phyloP scores from a whole-genome alignment of 2,113 vertebrate species.

The Ursus arctos region DNA sequence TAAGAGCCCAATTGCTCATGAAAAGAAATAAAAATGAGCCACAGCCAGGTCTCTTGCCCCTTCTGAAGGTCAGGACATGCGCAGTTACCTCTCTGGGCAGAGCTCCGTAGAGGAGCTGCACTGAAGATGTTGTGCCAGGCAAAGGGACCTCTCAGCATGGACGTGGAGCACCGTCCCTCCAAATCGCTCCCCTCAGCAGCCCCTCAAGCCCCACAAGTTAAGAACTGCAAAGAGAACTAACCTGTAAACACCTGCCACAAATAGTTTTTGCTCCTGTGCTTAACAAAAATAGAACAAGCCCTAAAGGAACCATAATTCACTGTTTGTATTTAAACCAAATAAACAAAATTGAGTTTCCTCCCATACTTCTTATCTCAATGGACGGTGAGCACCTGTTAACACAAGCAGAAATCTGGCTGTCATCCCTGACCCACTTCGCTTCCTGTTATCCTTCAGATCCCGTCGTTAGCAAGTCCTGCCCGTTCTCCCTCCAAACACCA shows the following conservation, averaged over 20 bases:
- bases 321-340: too few species aligned
- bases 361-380: neutral
- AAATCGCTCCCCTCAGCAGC: neutral
- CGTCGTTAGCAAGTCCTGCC: neutral
- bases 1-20: slow-evolving; percentile 39
- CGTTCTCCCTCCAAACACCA: neutral
- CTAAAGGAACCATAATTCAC: too few species aligned
- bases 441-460: neutral
- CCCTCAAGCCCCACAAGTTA: neutral
- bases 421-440: too few species aligned
- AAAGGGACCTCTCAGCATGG: neutral
- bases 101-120: neutral
- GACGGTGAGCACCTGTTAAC: too few species aligned
- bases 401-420: neutral
- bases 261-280: neutral
- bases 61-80: neutral
- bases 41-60: neutral
- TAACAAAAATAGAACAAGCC: neutral
- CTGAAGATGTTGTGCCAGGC: neutral
- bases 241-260: neutral
- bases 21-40: slow-evolving; percentile 46
- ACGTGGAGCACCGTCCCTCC: neutral
- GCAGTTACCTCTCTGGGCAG: neutral
- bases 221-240: neutral
- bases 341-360: too few species aligned